A percentile compares a stretch with the other conserved stretches of the same genome.
Conservation (phyloP, 2,888 invertebrate species). For the Oegoconia quadripuncta region DNA sequence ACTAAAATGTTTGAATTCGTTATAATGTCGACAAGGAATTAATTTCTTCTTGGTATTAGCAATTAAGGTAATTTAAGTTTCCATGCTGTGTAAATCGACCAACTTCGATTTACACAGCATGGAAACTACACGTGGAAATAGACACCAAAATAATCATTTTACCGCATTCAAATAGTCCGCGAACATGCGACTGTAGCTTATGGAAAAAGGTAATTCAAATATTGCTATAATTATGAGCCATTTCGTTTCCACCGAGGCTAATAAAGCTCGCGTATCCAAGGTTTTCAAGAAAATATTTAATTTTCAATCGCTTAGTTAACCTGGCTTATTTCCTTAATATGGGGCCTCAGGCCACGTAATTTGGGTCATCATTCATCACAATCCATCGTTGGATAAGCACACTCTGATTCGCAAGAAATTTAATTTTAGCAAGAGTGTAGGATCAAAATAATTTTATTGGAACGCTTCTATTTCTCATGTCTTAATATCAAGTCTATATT, state of each 20-base stretch:
- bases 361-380: background rate
- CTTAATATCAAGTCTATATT: too few relatives aligned
- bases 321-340: constrained; percentile 6
- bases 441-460: too few relatives aligned
- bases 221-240: constrained; percentile 67
- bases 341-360: background rate
- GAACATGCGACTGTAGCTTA: constrained; percentile 64
- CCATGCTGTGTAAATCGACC: too few relatives aligned
- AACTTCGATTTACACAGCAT: constrained; percentile 2
- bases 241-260: constrained; percentile 59
- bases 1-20: too few relatives aligned
- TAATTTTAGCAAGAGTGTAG: too few relatives aligned
- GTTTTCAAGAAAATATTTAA: constrained; percentile 47
- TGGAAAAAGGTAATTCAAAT: constrained; percentile 64
- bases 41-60: too few relatives aligned
- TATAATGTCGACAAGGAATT: too few relatives aligned
- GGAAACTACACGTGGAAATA: constrained; percentile 28
- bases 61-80: too few relatives aligned
- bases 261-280: constrained; percentile 54
- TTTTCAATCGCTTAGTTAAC: constrained; percentile 29
- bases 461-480: too few relatives aligned
- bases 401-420: too few relatives aligned
- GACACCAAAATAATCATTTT: constrained; percentile 50
- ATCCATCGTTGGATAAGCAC: too few relatives aligned
- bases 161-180: constrained; percentile 56